Evolutionary conservation across 2,113 vertebrate genomes (phyloP), one percentile per base, ranked within the genome.

Genomic region (Nycticorax nycticorax): DNA sequence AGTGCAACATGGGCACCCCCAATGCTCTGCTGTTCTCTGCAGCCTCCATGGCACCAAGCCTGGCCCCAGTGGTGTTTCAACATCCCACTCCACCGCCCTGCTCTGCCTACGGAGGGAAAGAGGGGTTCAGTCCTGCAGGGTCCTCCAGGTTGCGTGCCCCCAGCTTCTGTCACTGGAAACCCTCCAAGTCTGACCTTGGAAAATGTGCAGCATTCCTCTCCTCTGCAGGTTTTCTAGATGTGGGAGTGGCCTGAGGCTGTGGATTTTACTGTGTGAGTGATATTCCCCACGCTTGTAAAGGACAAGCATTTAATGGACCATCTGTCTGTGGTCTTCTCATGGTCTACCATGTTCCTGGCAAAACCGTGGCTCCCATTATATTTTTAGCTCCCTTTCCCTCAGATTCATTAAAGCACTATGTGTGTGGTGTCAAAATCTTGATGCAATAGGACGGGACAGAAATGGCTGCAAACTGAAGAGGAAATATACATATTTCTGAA

Each of bases 241-340:
- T 12, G 24, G 52, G 41, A 14, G 32, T 73, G 78, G 74, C 41
- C 78, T 26, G 47, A 93, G 45, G 53, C 27, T 2, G 3, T 33
- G 23, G 3, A 32, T 89, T 90, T 86, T 55, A 81, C 62, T 39
- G 33, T 53, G 30, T 88, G 45, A 90, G 59, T 85, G 39, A 88
- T 92, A 85, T 69, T 93, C 59, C 45, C 33, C 43, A 39, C 0
- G 3, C 24, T 59, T 84, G 24, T 67, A 67, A 74, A 74, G 91
- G 82, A 91, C 66, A 93, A 74, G 33, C 28, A 72, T 93, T 86
- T 95, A 92, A 32, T 12, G 19, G 55, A n/a, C 89, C 86, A 92
- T 97, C 97, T 97, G 97, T 90, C 53, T 76, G 26, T 6, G 26
- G 39, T 69, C 60, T 68, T 68, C 86, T 84, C 50, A 77, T 88